Evolutionary conservation across 2,888 invertebrate species (phyloP).

Genomic region (Nymphalis polychloros): DNA sequence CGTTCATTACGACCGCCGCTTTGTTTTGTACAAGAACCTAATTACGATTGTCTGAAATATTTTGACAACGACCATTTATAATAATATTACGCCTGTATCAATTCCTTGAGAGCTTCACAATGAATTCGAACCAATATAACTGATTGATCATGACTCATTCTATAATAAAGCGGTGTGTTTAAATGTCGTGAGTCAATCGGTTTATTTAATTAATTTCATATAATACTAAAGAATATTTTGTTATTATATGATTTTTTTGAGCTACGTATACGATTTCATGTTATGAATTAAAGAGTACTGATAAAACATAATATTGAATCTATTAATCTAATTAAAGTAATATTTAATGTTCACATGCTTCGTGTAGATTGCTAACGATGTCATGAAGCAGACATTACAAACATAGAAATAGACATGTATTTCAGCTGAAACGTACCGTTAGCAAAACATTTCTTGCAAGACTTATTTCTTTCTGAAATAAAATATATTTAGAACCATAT

Average conservation of each 20-base stretch:
- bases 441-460: too few species aligned
- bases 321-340: too few species aligned
- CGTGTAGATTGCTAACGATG: too few species aligned
- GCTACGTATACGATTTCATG: neutral
- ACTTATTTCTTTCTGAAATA: too few species aligned
- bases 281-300: neutral
- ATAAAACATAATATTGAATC: too few species aligned
- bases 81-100: slow-evolving; percentile 64
- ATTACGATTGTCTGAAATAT: slow-evolving; percentile 77
- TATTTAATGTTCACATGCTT: too few species aligned
- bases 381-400: too few species aligned
- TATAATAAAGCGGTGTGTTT: slow-evolving; percentile 3
- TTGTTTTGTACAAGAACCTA: slow-evolving; percentile 76
- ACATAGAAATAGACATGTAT: too few species aligned
- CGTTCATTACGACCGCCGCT: slow-evolving; percentile 62
- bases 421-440: too few species aligned
- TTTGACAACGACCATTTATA: slow-evolving; percentile 79
- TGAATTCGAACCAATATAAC: slow-evolving; percentile 42
- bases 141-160: slow-evolving; percentile 33
- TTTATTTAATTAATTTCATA: neutral
- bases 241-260: too few species aligned
- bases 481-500: neutral
- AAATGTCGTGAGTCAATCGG: slow-evolving; percentile 1
- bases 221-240: neutral
- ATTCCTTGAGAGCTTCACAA: slow-evolving; percentile 45